phyloP scores from a whole-genome alignment of 2,113 vertebrate genomes.

The Meleagris gallopavo region DNA sequence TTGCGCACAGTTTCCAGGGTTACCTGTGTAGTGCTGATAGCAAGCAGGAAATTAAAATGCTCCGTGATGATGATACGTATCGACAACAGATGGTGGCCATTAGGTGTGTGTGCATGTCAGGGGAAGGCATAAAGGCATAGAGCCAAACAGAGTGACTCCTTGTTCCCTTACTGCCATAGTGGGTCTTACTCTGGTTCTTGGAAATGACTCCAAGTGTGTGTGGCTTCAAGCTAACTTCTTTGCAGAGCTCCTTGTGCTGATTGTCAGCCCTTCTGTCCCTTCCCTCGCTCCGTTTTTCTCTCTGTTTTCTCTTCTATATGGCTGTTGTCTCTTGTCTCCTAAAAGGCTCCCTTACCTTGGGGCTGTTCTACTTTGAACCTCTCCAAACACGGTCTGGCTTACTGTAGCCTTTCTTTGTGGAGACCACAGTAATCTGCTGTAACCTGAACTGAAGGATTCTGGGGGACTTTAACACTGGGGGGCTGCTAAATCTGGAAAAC shows the following conservation, averaged over 20 bases:
- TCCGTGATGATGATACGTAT: conserved; percentile 60
- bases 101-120: conserved; percentile 12
- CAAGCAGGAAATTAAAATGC: conserved; percentile 85
- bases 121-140: conserved; percentile 54
- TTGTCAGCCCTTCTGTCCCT: not conserved
- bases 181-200: not conserved
- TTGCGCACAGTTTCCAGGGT: conserved; percentile 78
- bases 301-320: not conserved
- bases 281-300: not conserved
- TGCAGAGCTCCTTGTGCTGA: not conserved
- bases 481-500: not conserved
- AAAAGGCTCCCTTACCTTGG: not conserved
- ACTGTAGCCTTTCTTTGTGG: not conserved
- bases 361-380: not conserved
- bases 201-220: not conserved
- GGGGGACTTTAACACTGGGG: not conserved
- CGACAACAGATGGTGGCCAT: conserved; percentile 73
- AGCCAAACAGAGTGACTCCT: not conserved
- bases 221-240: not conserved
- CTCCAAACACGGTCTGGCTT: not conserved
- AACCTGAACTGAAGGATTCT: not conserved
- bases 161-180: not conserved
- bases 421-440: not conserved
- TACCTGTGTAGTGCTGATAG: conserved; percentile 79
- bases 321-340: not conserved